Evolutionary conservation across 2,797 vertebrate species (phyloP).

Genomic region (Carcharodon carcharias): DNA sequence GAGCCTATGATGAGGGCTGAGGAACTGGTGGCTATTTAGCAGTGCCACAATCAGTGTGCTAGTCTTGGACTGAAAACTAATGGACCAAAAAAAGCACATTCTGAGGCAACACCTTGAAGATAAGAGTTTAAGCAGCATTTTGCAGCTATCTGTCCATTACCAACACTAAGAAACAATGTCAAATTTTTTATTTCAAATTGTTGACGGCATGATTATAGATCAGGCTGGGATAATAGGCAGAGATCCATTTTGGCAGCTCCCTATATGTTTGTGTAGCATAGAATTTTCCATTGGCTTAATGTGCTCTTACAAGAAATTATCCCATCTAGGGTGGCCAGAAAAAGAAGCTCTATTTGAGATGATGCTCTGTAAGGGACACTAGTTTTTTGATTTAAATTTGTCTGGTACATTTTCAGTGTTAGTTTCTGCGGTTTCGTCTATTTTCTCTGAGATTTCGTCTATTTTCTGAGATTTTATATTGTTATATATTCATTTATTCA

Average conservation of each 20-base stretch:
- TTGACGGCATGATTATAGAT: background rate
- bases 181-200: background rate
- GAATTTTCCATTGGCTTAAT: background rate
- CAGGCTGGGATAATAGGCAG: background rate
- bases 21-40: background rate
- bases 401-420: background rate
- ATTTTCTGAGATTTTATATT: background rate
- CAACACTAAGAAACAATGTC: background rate
- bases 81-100: background rate
- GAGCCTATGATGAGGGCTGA: background rate
- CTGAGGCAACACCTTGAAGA: background rate
- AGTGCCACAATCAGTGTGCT: background rate
- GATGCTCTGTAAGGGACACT: background rate
- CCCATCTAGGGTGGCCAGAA: background rate
- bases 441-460: background rate
- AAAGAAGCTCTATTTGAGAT: slow-evolving; percentile 13
- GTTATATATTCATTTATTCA: background rate
- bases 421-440: background rate
- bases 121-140: background rate
- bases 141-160: background rate
- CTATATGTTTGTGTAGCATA: background rate
- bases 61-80: background rate
- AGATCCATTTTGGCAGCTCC: background rate
- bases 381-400: background rate
- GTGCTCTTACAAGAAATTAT: slow-evolving; percentile 5